Percentiles rank a stretch among this genome's conserved stretches.
These are phyloP conservation scores for Oegoconia quadripuncta DNA, from an alignment of 2,888 invertebrate species.

Conservation along the genomic window DNA sequence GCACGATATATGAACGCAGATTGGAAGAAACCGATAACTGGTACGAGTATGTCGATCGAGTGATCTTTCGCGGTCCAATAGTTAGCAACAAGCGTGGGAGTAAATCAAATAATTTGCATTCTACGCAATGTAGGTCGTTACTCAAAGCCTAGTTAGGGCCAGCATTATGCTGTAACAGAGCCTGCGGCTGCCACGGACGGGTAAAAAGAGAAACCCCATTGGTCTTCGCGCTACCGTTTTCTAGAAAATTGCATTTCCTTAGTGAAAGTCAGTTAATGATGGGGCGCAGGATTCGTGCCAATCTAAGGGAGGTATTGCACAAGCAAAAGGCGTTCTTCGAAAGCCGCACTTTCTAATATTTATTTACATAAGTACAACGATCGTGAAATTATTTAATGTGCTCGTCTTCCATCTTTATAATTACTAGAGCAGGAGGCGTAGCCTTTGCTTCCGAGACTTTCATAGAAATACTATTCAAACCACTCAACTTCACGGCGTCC, in stretches of 20 bases:
- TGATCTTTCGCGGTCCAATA: slow-evolving; percentile 9
- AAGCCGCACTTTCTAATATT: slow-evolving; percentile 42
- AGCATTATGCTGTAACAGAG: slow-evolving; percentile 57
- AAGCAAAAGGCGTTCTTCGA: slow-evolving; percentile 39
- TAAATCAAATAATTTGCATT: slow-evolving; percentile 46
- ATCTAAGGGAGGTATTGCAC: slow-evolving; percentile 61
- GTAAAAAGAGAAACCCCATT: slow-evolving; percentile 67
- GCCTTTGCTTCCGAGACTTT: slow-evolving; percentile 34
- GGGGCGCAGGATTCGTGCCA: slow-evolving; percentile 59
- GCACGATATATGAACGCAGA: slow-evolving; percentile 19
- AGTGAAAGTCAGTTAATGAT: slow-evolving; percentile 71
- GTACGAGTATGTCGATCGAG: too few species aligned
- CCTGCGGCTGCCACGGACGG: slow-evolving; percentile 32
- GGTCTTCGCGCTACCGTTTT: slow-evolving; percentile 72
- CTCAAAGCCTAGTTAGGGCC: slow-evolving; percentile 50
- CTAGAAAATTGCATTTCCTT: slow-evolving; percentile 77
- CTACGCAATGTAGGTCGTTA: slow-evolving; percentile 50
- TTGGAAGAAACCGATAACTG: slow-evolving; percentile 7
- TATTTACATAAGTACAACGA: slow-evolving; percentile 38
- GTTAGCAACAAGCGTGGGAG: slow-evolving; percentile 19
- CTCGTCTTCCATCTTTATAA: slow-evolving; percentile 41
- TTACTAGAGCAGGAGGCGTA: slow-evolving; percentile 26
- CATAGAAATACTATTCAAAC: slow-evolving; percentile 16
- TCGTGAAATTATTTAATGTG: slow-evolving; percentile 30
- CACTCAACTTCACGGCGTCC: too few species aligned